A percentile compares a stretch with the other conserved stretches of the same genome.
phyloP scores from a whole-genome alignment of 2,888 invertebrate species.

The Chloroclystis v-ata region DNA sequence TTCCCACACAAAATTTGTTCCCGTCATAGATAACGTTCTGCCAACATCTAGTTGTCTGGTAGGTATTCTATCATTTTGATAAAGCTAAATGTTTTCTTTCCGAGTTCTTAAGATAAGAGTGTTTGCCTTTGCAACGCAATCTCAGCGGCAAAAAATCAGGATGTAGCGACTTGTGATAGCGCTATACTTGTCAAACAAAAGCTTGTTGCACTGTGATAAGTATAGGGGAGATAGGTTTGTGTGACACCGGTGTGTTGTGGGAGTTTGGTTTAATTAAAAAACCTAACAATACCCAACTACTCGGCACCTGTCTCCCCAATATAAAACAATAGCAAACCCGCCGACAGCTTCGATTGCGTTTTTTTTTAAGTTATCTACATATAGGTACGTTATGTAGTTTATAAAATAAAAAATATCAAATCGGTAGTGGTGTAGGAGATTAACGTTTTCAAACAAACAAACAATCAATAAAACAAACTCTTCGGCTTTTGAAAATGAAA shows the following conservation, averaged over 20 bases:
- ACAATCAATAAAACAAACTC: too few relatives aligned
- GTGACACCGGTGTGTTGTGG: not conserved
- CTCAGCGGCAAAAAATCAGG: constrained; percentile 63
- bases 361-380: too few relatives aligned
- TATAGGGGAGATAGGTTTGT: constrained; percentile 5
- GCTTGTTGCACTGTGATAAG: constrained; percentile 7
- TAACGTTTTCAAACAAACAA: too few relatives aligned
- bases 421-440: too few relatives aligned
- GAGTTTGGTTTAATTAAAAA: too few relatives aligned
- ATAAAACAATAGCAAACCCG: too few relatives aligned
- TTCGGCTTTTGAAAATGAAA: too few relatives aligned
- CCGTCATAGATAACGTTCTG: constrained; percentile 22
- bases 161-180: constrained; percentile 53
- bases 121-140: constrained; percentile 61
- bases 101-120: constrained; percentile 56
- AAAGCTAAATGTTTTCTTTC: constrained; percentile 50
- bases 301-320: too few relatives aligned
- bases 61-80: constrained; percentile 55
- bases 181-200: constrained; percentile 39
- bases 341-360: too few relatives aligned
- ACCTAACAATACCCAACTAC: too few relatives aligned
- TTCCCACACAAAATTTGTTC: constrained; percentile 23
- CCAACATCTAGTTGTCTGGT: constrained; percentile 27
- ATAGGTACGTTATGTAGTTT: too few relatives aligned
- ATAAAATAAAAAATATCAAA: too few relatives aligned